These are phyloP conservation scores for Pristionchus mayeri DNA, from an alignment of 2,888 invertebrate genomes.

Conservation along the genomic window DNA sequence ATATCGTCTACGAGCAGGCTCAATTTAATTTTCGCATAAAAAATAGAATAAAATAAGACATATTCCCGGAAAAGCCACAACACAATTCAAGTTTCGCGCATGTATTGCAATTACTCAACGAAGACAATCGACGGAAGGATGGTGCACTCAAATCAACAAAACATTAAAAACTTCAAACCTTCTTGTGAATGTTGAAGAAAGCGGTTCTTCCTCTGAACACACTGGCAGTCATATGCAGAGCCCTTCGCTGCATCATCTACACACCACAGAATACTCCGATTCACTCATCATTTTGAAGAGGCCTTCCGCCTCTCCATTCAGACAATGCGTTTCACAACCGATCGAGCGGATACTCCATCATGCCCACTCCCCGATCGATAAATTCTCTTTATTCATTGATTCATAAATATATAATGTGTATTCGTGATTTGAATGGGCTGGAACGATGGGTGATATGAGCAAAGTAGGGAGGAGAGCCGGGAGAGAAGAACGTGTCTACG, in stretches of 20 bases:
- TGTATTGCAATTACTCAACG: too few relatives aligned
- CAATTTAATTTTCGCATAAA: too few relatives aligned
- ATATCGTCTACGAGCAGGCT: too few relatives aligned
- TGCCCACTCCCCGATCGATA: not conserved
- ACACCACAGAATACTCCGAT: too few relatives aligned
- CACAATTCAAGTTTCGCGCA: not conserved
- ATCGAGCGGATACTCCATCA: slow-evolving; percentile 9
- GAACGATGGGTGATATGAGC: slow-evolving; percentile 24
- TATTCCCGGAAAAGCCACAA: too few relatives aligned
- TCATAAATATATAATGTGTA: slow-evolving; percentile 40
- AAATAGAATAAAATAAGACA: too few relatives aligned
- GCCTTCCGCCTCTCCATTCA: not conserved
- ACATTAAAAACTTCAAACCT: slow-evolving; percentile 52
- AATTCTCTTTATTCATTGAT: slow-evolving; percentile 31
- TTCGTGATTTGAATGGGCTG: slow-evolving; percentile 13
- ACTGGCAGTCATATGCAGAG: slow-evolving; percentile 14
- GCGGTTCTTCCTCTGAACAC: slow-evolving; percentile 55
- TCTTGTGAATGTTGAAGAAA: slow-evolving; percentile 72
- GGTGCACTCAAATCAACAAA: not conserved
- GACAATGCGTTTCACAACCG: slow-evolving; percentile 9
- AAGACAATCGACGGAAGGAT: too few relatives aligned
- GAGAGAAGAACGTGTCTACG: not conserved
- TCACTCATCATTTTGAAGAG: too few relatives aligned
- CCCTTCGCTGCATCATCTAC: slow-evolving; percentile 42
- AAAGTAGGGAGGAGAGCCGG: slow-evolving; percentile 34